Evolutionary conservation across 2,113 vertebrate genomes (phyloP), one percentile per base, ranked within the genome.

Genomic region (Oceanites oceanicus): DNA sequence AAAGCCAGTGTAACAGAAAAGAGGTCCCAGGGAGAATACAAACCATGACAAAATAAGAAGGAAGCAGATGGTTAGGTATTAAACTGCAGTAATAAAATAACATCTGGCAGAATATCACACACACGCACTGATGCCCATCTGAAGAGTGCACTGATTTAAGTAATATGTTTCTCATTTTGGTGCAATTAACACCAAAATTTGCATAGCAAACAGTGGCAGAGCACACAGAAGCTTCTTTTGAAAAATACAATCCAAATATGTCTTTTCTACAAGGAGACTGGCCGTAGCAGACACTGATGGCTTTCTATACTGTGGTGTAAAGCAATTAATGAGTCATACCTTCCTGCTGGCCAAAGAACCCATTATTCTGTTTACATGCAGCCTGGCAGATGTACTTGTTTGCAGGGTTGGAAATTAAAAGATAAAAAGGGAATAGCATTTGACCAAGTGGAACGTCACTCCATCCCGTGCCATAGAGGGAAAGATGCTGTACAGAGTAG

Each of bases 161-260:
- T 97, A 98, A 97, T 97, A 97, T 97, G 97, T 95, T 97, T 97
- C 96, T 95, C 96, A 97, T 98, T 97, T 97, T 94, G 76, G 94
- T 96, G 96, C 97, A 98, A 98, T 98, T 98, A 98, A 97, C 96
- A 94, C 91, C 91, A 97, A 94, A 92, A 97, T 98, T 97, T 98
- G 96, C 97, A 97, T 98, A 96, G 92, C 91, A 79, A 97, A 95
- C 88, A 91, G 94, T 93, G 89, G 86, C 83, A 91, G 91, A 83
- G 71, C 92, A 95, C 71, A 66, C 59, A 90, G 81, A 73, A 77
- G 56, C 71, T 89, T 80, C 89, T 92, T 92, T 82, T 72, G 89
- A 93, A 90, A 93, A 94, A 93, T 53, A n/a, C 71, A 59, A 49
- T 45, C 44, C 79, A 82, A 88, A 58, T 53, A 50, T 20, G 81